A percentile compares a stretch with the other conserved stretches of the same genome.
Conservation (phyloP, 2,113 vertebrate genomes). For the Corythaixoides concolor region DNA sequence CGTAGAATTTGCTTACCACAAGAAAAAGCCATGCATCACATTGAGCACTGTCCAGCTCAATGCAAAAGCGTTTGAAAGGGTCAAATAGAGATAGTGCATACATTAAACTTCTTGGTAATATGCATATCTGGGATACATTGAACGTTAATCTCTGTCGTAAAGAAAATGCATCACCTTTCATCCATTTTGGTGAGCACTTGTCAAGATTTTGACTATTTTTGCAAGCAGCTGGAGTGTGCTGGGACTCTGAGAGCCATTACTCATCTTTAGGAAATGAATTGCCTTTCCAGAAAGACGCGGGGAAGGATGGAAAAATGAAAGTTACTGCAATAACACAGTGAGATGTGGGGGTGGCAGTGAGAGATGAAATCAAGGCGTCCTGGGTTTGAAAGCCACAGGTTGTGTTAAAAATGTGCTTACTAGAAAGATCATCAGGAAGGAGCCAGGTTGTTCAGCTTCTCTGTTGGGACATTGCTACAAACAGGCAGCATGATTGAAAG, state of each 20-base stretch:
- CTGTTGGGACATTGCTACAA: fast-evolving
- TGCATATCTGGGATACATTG: fast-evolving
- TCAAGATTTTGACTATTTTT: neutral
- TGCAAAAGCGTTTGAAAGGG: neutral
- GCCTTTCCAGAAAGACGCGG: neutral
- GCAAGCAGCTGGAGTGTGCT: neutral
- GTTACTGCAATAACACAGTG: neutral
- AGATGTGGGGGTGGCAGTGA: neutral
- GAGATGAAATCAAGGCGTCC: neutral
- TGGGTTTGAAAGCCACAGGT: neutral
- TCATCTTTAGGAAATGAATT: neutral
- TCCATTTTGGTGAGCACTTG: neutral
- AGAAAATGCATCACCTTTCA: neutral
- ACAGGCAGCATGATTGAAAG: neutral
- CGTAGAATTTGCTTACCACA: neutral
- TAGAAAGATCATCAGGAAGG: neutral
- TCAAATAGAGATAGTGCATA: neutral
- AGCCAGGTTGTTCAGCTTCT: neutral
- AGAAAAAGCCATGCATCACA: neutral
- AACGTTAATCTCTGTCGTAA: neutral
- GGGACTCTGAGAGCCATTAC: neutral
- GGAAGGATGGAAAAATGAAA: neutral
- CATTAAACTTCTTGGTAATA: neutral
- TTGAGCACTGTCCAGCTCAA: neutral
- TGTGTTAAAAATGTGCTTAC: neutral